Evolutionary conservation across 2,888 invertebrate species (phyloP), one percentile per base, ranked within the genome.

Genomic region (Amiota communis): DNA sequence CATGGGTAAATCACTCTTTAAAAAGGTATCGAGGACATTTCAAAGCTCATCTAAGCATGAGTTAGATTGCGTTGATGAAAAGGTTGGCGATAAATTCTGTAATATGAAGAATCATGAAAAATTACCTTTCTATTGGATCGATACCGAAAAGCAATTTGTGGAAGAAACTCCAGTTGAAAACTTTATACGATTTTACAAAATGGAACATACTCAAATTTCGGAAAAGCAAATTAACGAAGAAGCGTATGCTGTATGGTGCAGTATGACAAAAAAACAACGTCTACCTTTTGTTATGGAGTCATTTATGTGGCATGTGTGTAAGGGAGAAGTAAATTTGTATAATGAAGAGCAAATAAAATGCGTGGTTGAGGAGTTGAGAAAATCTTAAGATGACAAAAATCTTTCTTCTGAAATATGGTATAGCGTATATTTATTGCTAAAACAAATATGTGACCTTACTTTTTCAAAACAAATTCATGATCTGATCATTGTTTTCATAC

Each of bases 121-220:
- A 65, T 65, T 87, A 6, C 63, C 75, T 1, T 87, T 75, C 74
- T 83, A 80, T 47, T 86, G 87, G 87, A 75, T 77, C 1, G 79
- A 79, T 0, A 67, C 81, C 0, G 78, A 83, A 0, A 77, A 80
- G 8, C 75, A 83, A 2, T 70, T 76, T 0, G 72, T 85, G 8
- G 73, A 47, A 6, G 17, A 76, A 2, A 76, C 80, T 10, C 83
- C 87, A 0, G 83, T 72, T 15, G 78, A 77, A 2, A 86, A 87
- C 65, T 86, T 87, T 57, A 74, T 74, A n/a, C 70, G 73, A 0
- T 59, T 78, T 11, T 82, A 70, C 75, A 23, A 3, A 0, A 13
- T 10, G 0, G 63, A 48, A n/a, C 72, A 71, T 68, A 51, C 48
- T n/a, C 12, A 2, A 53, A 6, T 53, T 11, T 1, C 53, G 53